Percentiles rank a stretch among this genome's conserved stretches.
phyloP scores from a whole-genome alignment of 2,888 invertebrate genomes.

The Fragum whitleyi region DNA sequence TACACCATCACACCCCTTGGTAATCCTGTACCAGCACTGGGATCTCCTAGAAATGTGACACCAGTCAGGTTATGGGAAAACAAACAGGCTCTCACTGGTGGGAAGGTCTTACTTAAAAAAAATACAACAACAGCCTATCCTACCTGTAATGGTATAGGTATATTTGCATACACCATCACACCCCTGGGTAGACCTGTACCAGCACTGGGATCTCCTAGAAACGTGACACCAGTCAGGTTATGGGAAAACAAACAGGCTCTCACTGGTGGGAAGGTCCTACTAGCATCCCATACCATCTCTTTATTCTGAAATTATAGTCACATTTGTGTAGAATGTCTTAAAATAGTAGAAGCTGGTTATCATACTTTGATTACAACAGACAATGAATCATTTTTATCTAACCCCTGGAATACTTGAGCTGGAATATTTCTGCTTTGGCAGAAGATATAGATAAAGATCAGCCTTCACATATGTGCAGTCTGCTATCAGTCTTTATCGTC shows the following conservation, averaged over 20 bases:
- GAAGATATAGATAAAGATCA: no score
- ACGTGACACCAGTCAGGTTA: conserved; percentile 82
- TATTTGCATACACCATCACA: conserved; percentile 83
- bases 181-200: conserved; percentile 84
- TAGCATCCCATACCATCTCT: conserved; percentile 83
- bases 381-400: no score
- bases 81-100: conserved; percentile 83
- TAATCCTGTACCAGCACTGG: conserved; percentile 83
- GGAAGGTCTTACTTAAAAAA: conserved; percentile 78
- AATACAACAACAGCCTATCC: no score
- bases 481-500: no score
- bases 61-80: conserved; percentile 83
- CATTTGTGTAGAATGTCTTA: neutral
- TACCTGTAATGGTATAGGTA: conserved; percentile 83
- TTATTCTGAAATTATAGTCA: conserved; percentile 72
- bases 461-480: no score
- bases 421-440: no score
- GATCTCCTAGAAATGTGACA: conserved; percentile 84
- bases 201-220: conserved; percentile 84
- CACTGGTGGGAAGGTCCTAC: conserved; percentile 83
- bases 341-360: no score
- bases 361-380: no score
- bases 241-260: conserved; percentile 83
- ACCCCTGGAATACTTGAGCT: no score
- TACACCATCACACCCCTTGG: conserved; percentile 84